Base-by-base conservation (phyloP, 64 coral and sea anemone genomes). In the Porites australiensis region DNA sequence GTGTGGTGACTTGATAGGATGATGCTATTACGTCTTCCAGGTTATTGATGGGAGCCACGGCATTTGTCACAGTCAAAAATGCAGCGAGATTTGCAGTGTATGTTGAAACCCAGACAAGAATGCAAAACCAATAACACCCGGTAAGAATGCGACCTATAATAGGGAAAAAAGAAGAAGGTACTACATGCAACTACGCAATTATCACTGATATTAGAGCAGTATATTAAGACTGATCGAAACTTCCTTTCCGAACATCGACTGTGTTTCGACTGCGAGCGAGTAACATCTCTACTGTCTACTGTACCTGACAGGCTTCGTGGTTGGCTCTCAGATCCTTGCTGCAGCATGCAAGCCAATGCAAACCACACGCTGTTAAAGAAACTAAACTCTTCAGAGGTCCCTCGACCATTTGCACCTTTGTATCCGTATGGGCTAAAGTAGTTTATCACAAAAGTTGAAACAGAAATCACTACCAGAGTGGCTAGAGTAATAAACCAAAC, bases 351-450 rank as follows among this genome's bases (percentile, higher is more conserved):
- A 46, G 88, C 73, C 23, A 79, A 45, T 14, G 93, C 60, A 53
- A 95, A 95, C 93, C 93, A 95, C 44, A 91, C 68, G 79, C 93
- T 90, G 54, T 91, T 95, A 13, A 87, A 79, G 68, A 85, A 86
- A 12, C 47, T 90, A 71, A 95, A 95, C 15, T 95, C 93, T 23
- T 90, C 51, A 0, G 93, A 90, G 2, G 93, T 90, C 8, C 88
- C 88, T 18, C 4, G 58, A 3, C 93, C 93, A 70, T 87, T 43
- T 6, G 87, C 74, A 10, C 70, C 81, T 50, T 95, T 95, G 19
- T 61, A 85, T 14, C 93, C 93, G 78, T 95, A 95, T 44, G 93
- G 93, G 64, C 93, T 95, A 21, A 87, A 95, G 45, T 87, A 95
- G 64, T 95, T 95, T 18, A 95, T 12, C 13, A 80, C 64, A 90